Percentiles rank a stretch among this genome's conserved stretches.
Conservation (phyloP, 1,140 invertebrate genomes). For the Aphelinus atriplicis region DNA sequence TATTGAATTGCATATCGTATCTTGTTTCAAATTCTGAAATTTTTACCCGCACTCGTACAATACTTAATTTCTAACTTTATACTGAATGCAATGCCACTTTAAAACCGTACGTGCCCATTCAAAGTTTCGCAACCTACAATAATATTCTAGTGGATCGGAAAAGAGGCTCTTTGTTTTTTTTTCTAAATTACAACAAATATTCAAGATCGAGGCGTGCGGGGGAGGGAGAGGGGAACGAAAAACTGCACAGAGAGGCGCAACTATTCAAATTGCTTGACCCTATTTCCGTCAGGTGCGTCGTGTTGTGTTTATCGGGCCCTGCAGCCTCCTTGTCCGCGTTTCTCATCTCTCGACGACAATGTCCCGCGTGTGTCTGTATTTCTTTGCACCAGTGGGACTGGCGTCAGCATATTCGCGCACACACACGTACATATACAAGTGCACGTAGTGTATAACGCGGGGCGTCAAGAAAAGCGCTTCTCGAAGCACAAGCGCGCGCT, state of each 20-base stretch:
- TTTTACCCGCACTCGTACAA: too few relatives aligned
- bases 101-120: too few relatives aligned
- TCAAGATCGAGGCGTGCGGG: too few relatives aligned
- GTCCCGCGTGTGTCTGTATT: background rate
- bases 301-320: background rate
- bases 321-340: background rate
- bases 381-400: too few relatives aligned
- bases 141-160: too few relatives aligned
- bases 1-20: too few relatives aligned
- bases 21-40: too few relatives aligned
- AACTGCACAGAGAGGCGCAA: slow-evolving; percentile 1
- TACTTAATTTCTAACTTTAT: too few relatives aligned
- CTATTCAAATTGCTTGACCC: slow-evolving; percentile 3
- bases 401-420: slow-evolving; percentile 36
- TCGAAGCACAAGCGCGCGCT: slow-evolving; percentile 35
- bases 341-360: slow-evolving; percentile 4
- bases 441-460: slow-evolving; percentile 29
- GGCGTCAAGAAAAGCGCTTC: slow-evolving; percentile 26
- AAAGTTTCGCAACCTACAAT: too few relatives aligned
- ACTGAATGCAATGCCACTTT: too few relatives aligned
- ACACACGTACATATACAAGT: slow-evolving; percentile 38
- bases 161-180: too few relatives aligned
- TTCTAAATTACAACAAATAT: too few relatives aligned
- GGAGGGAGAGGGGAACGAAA: background rate
- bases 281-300: slow-evolving; percentile 14